Conservation (phyloP, 2,888 invertebrate genomes). For the Asteroscopus sphinx region DNA sequence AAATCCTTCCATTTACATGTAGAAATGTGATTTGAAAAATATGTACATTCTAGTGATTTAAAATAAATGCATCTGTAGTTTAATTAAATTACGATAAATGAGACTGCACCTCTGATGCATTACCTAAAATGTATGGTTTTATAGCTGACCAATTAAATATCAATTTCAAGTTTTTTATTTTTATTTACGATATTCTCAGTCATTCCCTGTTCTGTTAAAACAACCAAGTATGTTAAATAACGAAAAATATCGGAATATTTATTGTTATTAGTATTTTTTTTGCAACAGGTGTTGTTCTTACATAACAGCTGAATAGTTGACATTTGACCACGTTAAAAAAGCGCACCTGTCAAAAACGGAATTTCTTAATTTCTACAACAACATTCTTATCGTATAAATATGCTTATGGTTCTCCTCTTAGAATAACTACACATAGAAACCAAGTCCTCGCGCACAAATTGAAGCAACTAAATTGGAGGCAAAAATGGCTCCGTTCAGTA, state of each 20-base stretch:
- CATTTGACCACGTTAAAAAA: constrained; percentile 21
- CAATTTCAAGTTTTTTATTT: constrained; percentile 1
- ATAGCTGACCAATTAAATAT: constrained; percentile 21
- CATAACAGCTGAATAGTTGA: constrained; percentile 13
- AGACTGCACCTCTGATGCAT: neutral
- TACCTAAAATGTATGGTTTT: constrained; percentile 8
- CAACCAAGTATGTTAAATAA: neutral
- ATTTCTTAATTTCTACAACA: neutral
- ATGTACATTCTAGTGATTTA: neutral
- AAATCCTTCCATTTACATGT: too few relatives aligned
- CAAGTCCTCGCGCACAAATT: too few relatives aligned
- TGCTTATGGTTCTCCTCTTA: neutral
- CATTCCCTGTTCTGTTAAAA: neutral
- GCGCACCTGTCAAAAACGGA: neutral
- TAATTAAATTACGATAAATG: constrained; percentile 8
- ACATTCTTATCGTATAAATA: constrained; percentile 20
- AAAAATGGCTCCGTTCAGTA: too few relatives aligned
- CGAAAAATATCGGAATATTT: neutral
- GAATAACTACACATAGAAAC: too few relatives aligned
- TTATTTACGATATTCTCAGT: constrained; percentile 6
- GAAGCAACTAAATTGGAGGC: too few relatives aligned
- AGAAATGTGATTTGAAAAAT: neutral
- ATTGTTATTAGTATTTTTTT: constrained; percentile 10
- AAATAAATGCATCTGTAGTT: constrained; percentile 4
- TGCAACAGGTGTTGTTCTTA: constrained; percentile 29